These are phyloP conservation scores for Osmerus eperlanus DNA, from an alignment of 2,113 vertebrate genomes.

Conservation along the genomic window DNA sequence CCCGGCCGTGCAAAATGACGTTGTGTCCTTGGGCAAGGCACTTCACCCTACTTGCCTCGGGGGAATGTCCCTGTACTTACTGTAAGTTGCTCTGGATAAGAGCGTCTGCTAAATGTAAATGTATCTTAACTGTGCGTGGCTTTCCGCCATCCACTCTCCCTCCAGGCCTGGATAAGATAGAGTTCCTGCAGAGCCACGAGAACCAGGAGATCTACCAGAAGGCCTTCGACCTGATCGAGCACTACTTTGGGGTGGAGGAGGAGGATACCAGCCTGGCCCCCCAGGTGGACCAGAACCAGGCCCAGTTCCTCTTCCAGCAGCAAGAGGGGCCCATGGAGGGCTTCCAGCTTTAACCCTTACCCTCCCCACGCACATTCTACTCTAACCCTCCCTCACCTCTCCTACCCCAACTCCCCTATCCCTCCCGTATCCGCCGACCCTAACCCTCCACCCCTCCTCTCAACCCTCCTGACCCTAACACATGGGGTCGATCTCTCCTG, in stretches of 20 bases:
- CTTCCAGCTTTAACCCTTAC: constrained; percentile 79
- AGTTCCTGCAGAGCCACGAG: constrained; percentile 88
- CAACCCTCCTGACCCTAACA: background rate
- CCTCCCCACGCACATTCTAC: background rate
- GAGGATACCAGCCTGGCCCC: constrained; percentile 84
- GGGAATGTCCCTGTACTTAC: no score
- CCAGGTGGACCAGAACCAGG: constrained; percentile 86
- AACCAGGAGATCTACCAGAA: constrained; percentile 91
- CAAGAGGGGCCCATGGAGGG: constrained; percentile 87
- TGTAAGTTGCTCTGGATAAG: no score
- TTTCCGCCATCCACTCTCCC: background rate
- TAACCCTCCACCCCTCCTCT: background rate
- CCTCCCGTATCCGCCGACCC: background rate
- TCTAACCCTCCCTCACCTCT: constrained; percentile 14
- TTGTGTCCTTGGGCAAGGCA: no score
- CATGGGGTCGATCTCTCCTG: no score
- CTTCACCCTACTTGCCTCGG: no score
- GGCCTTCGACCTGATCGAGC: constrained; percentile 87
- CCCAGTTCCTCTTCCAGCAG: constrained; percentile 89
- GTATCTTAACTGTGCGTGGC: background rate
- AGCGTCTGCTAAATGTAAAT: no score
- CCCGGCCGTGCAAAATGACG: no score
- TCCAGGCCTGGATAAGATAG: constrained; percentile 87
- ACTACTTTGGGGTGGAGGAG: constrained; percentile 87
- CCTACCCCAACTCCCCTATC: background rate